Evolutionary conservation across 2,888 invertebrate genomes (phyloP).

Genomic region (Dermolepida albohirtum): DNA sequence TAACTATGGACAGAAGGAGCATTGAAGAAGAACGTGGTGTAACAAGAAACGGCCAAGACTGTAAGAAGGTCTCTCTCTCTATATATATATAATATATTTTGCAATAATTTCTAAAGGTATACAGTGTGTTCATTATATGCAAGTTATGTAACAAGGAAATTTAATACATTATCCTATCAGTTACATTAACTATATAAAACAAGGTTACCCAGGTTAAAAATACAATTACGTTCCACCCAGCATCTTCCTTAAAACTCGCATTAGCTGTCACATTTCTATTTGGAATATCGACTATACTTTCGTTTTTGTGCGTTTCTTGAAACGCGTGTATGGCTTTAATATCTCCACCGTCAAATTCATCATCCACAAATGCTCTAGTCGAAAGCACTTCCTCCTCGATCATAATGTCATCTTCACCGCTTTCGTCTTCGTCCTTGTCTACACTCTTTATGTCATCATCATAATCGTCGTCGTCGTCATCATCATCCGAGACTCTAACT

Average conservation of each 20-base stretch:
- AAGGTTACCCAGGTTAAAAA: not conserved
- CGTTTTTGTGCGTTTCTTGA: conserved; percentile 7
- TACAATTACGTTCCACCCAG: not conserved
- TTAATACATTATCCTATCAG: conserved; percentile 4
- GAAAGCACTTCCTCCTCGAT: conserved; percentile 41
- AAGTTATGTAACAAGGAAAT: conserved; percentile 1
- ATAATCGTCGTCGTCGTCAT: conserved; percentile 44
- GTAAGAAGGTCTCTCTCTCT: too few species aligned
- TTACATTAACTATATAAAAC: not conserved
- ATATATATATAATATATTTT: too few species aligned
- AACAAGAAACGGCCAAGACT: too few species aligned
- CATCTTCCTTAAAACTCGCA: not conserved
- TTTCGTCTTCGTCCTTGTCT: conserved; percentile 40
- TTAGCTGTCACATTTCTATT: not conserved
- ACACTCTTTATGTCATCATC: conserved; percentile 44
- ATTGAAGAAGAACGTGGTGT: too few species aligned
- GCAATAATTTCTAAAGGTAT: too few species aligned
- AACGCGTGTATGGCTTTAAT: conserved; percentile 16
- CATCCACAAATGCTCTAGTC: not conserved
- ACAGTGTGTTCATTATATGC: too few species aligned
- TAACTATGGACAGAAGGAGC: too few species aligned
- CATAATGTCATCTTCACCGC: conserved; percentile 42
- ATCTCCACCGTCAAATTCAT: conserved; percentile 6
- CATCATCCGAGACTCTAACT: conserved; percentile 37
- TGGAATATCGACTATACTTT: conserved; percentile 19